Conservation (phyloP, 2,797 vertebrate genomes). For the Brachymystax lenok region DNA sequence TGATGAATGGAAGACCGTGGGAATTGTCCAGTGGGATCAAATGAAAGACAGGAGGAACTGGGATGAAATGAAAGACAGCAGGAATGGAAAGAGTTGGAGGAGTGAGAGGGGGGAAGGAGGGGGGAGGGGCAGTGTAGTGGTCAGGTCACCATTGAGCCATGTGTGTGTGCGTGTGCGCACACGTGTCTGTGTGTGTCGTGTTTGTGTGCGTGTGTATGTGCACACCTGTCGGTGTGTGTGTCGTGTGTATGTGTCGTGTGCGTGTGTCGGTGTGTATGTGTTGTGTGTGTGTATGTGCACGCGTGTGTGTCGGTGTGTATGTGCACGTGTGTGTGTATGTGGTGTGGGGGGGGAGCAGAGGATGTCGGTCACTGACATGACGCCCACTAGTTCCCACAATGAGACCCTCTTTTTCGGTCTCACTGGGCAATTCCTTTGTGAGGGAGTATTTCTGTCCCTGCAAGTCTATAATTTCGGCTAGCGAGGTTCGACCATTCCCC, state of each 20-base stretch:
- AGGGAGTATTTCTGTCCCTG: constrained; percentile 61
- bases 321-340: neutral
- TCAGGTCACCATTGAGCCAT: constrained; percentile 35
- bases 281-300: too few relatives aligned
- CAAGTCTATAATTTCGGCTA: constrained; percentile 65
- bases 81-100: neutral
- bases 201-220: neutral
- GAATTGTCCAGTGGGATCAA: constrained; percentile 51
- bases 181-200: neutral
- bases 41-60: constrained; percentile 15
- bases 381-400: constrained; percentile 68
- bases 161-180: too few relatives aligned
- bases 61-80: constrained; percentile 23
- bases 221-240: neutral
- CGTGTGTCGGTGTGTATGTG: too few relatives aligned
- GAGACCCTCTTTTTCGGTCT: constrained; percentile 61
- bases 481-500: constrained; percentile 51
- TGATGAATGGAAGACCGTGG: constrained; percentile 53
- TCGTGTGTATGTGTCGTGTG: neutral
- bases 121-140: constrained; percentile 29
- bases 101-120: constrained; percentile 8
- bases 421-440: constrained; percentile 56
- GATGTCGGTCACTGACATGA: constrained; percentile 71
- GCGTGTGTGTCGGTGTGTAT: neutral
- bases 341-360: constrained; percentile 39